Percentiles rank a stretch among this genome's conserved stretches.
These are phyloP conservation scores for Hydropsyche tenuis DNA, from an alignment of 1,140 invertebrate genomes.

Conservation along the genomic window DNA sequence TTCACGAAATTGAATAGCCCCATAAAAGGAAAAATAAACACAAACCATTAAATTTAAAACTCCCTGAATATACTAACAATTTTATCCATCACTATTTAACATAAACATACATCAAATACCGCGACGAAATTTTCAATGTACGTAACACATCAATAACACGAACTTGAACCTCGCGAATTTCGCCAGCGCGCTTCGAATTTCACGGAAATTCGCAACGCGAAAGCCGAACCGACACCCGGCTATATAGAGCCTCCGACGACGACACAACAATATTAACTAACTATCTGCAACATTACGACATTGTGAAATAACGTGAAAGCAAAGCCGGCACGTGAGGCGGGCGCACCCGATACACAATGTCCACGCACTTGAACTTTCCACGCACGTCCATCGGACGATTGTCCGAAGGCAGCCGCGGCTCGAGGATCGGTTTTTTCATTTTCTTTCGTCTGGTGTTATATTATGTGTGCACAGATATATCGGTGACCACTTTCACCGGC, in stretches of 20 bases:
- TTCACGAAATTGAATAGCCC: no score
- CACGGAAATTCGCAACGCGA: not conserved
- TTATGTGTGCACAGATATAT: constrained; percentile 14
- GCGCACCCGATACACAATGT: not conserved
- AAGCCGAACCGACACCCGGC: not conserved
- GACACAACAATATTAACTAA: constrained; percentile 1
- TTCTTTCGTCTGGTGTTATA: not conserved
- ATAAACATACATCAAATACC: no score
- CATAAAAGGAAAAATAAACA: no score
- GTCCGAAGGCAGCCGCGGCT: no score
- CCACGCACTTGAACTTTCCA: not conserved
- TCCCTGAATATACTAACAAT: no score
- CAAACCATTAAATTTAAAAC: no score
- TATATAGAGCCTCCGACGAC: not conserved
- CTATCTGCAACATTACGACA: not conserved
- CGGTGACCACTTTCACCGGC: constrained; percentile 35
- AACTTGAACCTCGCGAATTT: no score
- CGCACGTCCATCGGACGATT: no score
- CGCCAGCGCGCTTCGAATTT: not conserved
- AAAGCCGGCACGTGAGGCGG: no score
- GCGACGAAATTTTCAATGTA: no score
- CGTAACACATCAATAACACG: no score
- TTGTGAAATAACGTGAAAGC: constrained; percentile 2
- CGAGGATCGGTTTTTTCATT: not conserved
- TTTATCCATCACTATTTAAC: no score